Evolutionary conservation across 2,797 vertebrate genomes (phyloP), one percentile per base, ranked within the genome.

Genomic region (Acrocephalus scirpaceus): DNA sequence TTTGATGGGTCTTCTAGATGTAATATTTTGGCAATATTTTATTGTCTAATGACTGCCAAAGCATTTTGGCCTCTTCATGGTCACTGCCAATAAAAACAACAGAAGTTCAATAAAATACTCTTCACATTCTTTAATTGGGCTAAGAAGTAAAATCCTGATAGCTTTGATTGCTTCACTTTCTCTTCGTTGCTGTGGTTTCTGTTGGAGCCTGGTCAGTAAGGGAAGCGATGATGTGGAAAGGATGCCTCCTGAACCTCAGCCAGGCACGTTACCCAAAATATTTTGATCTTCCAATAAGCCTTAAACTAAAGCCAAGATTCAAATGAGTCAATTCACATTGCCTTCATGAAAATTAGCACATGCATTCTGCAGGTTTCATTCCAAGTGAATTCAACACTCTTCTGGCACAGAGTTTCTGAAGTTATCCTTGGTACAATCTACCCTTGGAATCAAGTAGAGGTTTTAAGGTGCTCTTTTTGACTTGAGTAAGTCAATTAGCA

Each of bases 401-500:
- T 71, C 62, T 86, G 72, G 79, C 66, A 50, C 42, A 53, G 56
- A 54, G 14, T 10, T 84, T 16, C 32, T 74, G 26, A 42, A 44
- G 26, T 80, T 83, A 48, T 57, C 23, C 25, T 44, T 71, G 60
- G 30, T 87, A 53, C 38, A 77, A 75, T 38, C 47, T 65, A 45
- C 40, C 23, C 45, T 87, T 96, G 76, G 84, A 90, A 71, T 70
- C 58, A 40, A 66, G 53, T 88, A 53, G 86, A 94, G 72, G 29
- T 94, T 94, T 95, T 71, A 88, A 95, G 84, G 89, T 96, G 83
- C 65, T 27, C 48, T 88, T 96, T 94, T 80, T 79, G 91, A 95
- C 25, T 17, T 17, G 42, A 83, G 92, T 91, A 78, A 95, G 81
- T 95, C 90, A 96, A 93, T 97, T 96, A 97, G 45, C 75, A 95